Evolutionary conservation across 2,113 vertebrate genomes (phyloP), one percentile per base, ranked within the genome.

Genomic region (Eclectus roratus): DNA sequence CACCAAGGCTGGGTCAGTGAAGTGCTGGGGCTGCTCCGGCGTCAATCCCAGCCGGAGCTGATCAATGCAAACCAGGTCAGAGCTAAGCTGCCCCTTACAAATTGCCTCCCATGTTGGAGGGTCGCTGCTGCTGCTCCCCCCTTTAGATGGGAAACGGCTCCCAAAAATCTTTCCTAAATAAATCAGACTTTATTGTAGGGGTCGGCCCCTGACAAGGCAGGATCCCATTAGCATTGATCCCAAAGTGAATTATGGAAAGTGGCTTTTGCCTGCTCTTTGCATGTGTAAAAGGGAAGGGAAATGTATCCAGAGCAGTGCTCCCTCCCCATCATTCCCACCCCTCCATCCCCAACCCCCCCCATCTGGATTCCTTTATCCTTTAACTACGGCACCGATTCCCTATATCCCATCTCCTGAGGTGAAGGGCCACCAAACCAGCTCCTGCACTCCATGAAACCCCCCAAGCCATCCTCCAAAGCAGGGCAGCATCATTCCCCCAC

Each of bases 161-260:
- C 91, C 23, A 96, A 96, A 97, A 97, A 98, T 97, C 98, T 98
- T 98, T 98, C 89, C 97, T 98, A 98, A 98, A 98, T 98, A 98
- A 98, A 98, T 98, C 98, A 98, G 98, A 50, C 96, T 97, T 97
- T 95, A 98, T 98, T 98, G 97, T 97, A 96, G 96, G 97, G 93
- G 97, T 96, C 58, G 84, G 97, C 96, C 94, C 71, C 97, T 89
- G 98, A 98, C 92, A 95, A 98, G 97, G 94, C 96, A 81, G 94
- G 97, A 98, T 92, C 96, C 97, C 97, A 96, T 98, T 98, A 98
- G 94, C 97, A 98, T 98, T 97, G 98, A 98, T 98, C 98, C 97
- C 96, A 92, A 98, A 97, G 98, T 98, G 97, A 98, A 98, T 98
- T 98, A 98, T 98, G 97, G 97, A 97, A 97, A 98, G 97, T 96